Percentiles rank a stretch among this genome's conserved stretches.
phyloP scores from a whole-genome alignment of 2,113 vertebrate species.

The Datnioides undecimradiatus region DNA sequence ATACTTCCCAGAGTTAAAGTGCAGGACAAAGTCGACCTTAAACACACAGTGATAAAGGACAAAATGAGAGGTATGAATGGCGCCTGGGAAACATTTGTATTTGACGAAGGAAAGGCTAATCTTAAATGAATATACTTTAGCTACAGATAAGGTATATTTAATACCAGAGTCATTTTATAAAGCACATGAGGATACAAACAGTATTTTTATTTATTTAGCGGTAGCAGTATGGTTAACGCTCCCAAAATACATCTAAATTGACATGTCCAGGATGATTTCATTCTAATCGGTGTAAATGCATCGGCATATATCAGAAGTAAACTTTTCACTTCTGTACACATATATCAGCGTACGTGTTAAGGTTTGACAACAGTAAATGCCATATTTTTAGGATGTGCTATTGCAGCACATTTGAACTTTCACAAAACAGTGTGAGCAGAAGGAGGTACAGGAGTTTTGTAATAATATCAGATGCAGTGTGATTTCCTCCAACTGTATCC shows the following conservation, averaged over 20 bases:
- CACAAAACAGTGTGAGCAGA: neutral
- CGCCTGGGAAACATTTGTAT: conserved; percentile 7
- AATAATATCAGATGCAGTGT: neutral
- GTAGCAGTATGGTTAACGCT: too few relatives aligned
- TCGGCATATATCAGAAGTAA: neutral
- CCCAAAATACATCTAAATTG: too few relatives aligned
- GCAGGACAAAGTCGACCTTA: neutral
- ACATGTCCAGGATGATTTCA: too few relatives aligned
- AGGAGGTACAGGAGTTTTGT: neutral
- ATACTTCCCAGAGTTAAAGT: conserved; percentile 1
- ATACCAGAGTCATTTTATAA: neutral
- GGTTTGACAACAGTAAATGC: neutral
- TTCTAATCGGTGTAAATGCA: too few relatives aligned
- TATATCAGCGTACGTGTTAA: neutral
- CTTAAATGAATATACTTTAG: neutral
- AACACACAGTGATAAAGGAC: neutral
- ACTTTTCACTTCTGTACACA: too few relatives aligned
- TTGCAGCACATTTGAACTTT: neutral
- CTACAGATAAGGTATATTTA: neutral
- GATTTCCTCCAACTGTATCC: neutral
- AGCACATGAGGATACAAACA: neutral
- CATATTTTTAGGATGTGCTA: neutral
- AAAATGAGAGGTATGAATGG: neutral
- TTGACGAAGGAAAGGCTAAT: neutral
- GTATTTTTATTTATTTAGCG: neutral